phyloP scores from a whole-genome alignment of 2,113 vertebrate species.

The Hippopotamus amphibius region DNA sequence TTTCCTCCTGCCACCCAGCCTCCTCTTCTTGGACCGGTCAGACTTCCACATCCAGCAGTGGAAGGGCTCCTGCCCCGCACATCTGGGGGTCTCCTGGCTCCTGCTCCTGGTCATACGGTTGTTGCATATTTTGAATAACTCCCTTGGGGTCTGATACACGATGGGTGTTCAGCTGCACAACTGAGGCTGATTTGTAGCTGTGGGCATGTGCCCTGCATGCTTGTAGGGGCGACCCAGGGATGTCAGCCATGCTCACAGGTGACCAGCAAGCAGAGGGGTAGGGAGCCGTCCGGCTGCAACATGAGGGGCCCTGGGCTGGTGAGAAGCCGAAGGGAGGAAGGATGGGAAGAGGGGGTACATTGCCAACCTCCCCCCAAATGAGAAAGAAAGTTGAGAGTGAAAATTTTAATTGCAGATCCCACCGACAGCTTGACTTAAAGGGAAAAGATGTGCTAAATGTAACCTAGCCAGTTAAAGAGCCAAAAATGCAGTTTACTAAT shows the following conservation, averaged over 20 bases:
- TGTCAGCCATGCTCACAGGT: rapidly evolving
- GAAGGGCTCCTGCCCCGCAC: neutral
- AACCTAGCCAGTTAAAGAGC: conserved; percentile 73
- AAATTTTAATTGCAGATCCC: conserved; percentile 72
- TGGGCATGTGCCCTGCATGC: neutral
- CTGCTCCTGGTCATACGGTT: neutral
- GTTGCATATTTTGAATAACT: neutral
- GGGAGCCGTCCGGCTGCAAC: neutral
- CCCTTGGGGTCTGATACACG: neutral
- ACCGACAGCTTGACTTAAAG: conserved; percentile 77
- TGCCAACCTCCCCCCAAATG: conserved; percentile 10
- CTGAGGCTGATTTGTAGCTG: rapidly evolving
- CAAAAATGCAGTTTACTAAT: conserved; percentile 78
- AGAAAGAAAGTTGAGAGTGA: conserved; percentile 8
- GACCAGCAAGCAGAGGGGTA: neutral
- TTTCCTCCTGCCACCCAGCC: neutral
- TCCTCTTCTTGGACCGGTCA: neutral
- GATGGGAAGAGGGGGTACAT: neutral
- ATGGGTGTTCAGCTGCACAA: rapidly evolving
- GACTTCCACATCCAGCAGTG: rapidly evolving
- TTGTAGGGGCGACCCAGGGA: rapidly evolving
- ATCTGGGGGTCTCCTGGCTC: neutral
- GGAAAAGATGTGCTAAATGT: conserved; percentile 79
- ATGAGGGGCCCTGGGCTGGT: rapidly evolving
- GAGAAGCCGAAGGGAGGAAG: neutral